These are phyloP conservation scores for Drosophila mulleri DNA, from an alignment of 2,888 invertebrate genomes.

Conservation along the genomic window DNA sequence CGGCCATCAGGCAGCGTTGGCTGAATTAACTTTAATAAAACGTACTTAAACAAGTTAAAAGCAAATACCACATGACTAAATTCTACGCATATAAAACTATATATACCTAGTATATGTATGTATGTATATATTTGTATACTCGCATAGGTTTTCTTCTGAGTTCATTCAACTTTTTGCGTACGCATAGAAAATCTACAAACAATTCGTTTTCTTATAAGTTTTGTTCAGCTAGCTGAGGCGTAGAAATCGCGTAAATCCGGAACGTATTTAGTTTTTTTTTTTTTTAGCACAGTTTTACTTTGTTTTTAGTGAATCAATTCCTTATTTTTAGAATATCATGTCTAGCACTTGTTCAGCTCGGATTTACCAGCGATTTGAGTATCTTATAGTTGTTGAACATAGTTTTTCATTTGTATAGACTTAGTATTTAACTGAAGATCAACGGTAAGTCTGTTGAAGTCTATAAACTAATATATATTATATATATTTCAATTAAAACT, in stretches of 20 bases:
- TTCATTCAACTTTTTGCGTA: slow-evolving; percentile 18
- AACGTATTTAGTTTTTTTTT: slow-evolving; percentile 32
- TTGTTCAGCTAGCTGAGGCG: not conserved
- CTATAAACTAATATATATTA: slow-evolving; percentile 1
- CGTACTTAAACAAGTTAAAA: slow-evolving; percentile 60
- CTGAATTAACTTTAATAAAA: slow-evolving; percentile 31
- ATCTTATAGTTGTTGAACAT: slow-evolving; percentile 41
- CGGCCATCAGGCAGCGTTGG: slow-evolving; percentile 20
- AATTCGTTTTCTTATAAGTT: slow-evolving; percentile 24
- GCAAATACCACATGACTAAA: slow-evolving; percentile 61
- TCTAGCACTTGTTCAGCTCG: slow-evolving; percentile 39
- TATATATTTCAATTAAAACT: slow-evolving; percentile 31
- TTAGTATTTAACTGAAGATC: slow-evolving; percentile 1
- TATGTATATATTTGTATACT: not conserved
- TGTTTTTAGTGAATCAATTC: slow-evolving; percentile 39
- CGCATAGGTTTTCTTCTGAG: slow-evolving; percentile 12
- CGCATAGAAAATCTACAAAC: slow-evolving; percentile 52
- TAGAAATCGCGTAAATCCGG: slow-evolving; percentile 16
- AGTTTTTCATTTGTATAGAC: not conserved
- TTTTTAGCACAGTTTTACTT: slow-evolving; percentile 23
- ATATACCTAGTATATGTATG: slow-evolving; percentile 20
- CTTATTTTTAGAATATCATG: slow-evolving; percentile 28
- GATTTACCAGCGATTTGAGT: slow-evolving; percentile 38
- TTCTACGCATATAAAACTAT: slow-evolving; percentile 46
- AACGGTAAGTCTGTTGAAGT: slow-evolving; percentile 17